Evolutionary conservation across 2,797 vertebrate species (phyloP), one percentile per base, ranked within the genome.

Genomic region (Gymnoscopelus microlampas): DNA sequence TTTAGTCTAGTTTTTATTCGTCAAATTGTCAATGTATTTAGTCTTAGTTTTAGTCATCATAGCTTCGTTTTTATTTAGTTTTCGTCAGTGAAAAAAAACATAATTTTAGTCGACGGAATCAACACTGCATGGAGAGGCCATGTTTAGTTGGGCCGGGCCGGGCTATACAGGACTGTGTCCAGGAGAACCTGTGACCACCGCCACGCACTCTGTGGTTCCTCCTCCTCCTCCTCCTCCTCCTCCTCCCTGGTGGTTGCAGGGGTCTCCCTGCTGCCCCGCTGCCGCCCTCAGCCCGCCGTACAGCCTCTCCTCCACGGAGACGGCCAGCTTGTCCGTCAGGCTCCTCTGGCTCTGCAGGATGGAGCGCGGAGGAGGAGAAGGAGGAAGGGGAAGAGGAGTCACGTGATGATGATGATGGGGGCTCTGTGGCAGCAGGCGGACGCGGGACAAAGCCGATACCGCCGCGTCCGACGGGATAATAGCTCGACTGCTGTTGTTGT

Each of bases 301-400:
- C 0, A 97, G 92, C 82, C 95, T 90, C 60, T 96, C 96, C 3
- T 97, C 95, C 3, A 97, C 82, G 10, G 92, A 91, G 3, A 60
- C 83, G 0, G 71, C 73, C 77, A 94, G 90, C 84, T 97, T 97
- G 87, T 96, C 95, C 44, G 93, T 75, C 62, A 95, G 84, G 66
- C 77, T 81, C 66, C 75, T 80, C 71, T 89, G 91, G 2, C 48
- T 77, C 69, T 80, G 60, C 24, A 10, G 15, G 8, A 49, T 4
- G 54, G 9, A 15, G 29, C 11, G 4, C 24, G 19, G 54, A 29
- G 60, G 71, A 77, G 55, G 13, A 50, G 48, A 5, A 3, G 48
- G 48, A 3, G 47, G n/a, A n/a, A n/a, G n/a, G n/a, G n/a, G n/a
- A n/a, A n/a, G n/a, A n/a, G n/a, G 26, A 29, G 26, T 4, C 26